A percentile compares a stretch with the other conserved stretches of the same genome.
Evolutionary conservation across 2,888 invertebrate species (phyloP).

Genomic region (Hyposoter dolosus): DNA sequence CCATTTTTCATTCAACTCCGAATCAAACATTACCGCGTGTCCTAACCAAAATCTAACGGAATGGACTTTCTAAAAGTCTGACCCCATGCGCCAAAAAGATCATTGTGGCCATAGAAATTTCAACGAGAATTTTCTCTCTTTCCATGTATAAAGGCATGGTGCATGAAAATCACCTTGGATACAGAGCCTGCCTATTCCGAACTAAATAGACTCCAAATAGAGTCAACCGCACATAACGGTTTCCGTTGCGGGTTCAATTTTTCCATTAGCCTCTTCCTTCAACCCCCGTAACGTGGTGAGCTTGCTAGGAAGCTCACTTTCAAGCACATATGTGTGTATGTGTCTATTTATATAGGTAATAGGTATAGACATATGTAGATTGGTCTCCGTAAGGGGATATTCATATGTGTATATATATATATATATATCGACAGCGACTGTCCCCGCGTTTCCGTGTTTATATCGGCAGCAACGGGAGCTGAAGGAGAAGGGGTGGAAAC

Average conservation of each 20-base stretch:
- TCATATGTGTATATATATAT: conserved; percentile 7
- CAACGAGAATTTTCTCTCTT: no score
- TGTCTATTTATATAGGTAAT: conserved; percentile 40
- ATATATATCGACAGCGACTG: conserved; percentile 18
- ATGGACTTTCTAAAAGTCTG: no score
- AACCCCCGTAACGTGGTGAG: conserved; percentile 50
- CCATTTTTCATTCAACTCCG: no score
- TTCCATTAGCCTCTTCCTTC: conserved; percentile 74
- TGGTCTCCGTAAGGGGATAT: conserved; percentile 1
- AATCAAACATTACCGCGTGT: no score
- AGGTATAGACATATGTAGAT: conserved; percentile 42
- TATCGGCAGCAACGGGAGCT: conserved; percentile 39
- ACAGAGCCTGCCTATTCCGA: conserved; percentile 60
- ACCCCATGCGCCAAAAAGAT: no score
- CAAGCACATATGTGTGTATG: neutral
- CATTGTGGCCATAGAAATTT: no score
- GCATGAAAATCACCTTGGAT: conserved; percentile 2
- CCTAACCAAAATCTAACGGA: no score
- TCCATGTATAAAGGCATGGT: neutral
- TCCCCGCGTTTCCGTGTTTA: conserved; percentile 49
- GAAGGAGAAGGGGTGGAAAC: conserved; percentile 39
- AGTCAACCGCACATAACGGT: conserved; percentile 73
- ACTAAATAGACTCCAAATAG: conserved; percentile 77
- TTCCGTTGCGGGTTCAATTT: conserved; percentile 77
- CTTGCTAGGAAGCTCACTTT: conserved; percentile 23